Evolutionary conservation across 2,888 invertebrate species (phyloP).

Genomic region (Eilema sororculum): DNA sequence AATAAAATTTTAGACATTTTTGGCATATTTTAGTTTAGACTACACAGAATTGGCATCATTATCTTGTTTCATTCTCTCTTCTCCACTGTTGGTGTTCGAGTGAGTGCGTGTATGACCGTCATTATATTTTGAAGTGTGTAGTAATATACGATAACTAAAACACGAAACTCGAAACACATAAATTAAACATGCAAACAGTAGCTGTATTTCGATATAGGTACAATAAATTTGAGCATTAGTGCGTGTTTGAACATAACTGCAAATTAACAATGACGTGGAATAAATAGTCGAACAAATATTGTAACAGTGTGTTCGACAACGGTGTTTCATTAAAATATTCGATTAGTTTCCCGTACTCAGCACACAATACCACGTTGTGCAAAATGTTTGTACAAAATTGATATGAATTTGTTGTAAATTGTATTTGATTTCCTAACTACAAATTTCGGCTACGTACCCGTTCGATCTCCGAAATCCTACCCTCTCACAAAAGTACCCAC

Average conservation of each 20-base stretch:
- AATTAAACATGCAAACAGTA: slow-evolving; percentile 4
- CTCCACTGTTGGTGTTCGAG: not conserved
- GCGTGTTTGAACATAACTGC: slow-evolving; percentile 2
- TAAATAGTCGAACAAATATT: not conserved
- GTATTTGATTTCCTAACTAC: no score
- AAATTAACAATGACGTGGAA: not conserved
- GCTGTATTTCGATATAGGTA: not conserved
- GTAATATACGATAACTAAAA: not conserved
- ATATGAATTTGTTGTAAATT: not conserved
- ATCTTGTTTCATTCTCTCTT: not conserved
- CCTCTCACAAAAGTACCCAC: no score
- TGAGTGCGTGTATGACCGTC: not conserved
- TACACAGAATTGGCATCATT: no score
- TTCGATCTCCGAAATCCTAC: no score
- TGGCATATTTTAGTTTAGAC: no score
- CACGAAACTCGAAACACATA: not conserved
- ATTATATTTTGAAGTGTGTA: not conserved
- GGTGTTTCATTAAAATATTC: not conserved
- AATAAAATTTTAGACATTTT: no score
- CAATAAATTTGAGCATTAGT: slow-evolving; percentile 2
- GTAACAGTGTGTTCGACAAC: not conserved
- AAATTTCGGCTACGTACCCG: no score
- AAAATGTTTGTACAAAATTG: not conserved
- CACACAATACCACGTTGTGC: not conserved
- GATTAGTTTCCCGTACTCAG: not conserved